Conservation (phyloP, 2,888 invertebrate genomes). For the Halocaridina rubra region DNA sequence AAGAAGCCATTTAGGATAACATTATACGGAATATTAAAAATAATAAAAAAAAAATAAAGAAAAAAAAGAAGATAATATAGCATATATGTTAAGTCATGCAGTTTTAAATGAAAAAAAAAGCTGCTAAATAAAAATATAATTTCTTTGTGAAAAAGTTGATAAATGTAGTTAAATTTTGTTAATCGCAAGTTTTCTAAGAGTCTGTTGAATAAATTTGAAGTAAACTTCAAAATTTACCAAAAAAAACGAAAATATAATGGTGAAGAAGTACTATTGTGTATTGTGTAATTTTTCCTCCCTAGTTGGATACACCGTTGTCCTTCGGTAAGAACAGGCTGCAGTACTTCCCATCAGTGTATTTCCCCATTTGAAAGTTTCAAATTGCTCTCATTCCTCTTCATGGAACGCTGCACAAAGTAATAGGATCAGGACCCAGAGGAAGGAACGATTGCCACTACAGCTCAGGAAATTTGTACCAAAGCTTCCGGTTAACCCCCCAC, state of each 20-base stretch:
- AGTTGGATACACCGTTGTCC: neutral
- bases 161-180: too few species aligned
- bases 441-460: neutral
- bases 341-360: too few species aligned
- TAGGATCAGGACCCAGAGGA: neutral
- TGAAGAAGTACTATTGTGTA: too few species aligned
- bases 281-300: too few species aligned
- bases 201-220: too few species aligned
- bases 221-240: too few species aligned
- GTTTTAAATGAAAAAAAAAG: neutral
- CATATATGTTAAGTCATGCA: neutral
- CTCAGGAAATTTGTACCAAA: neutral
- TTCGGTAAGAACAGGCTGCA: neutral
- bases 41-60: neutral
- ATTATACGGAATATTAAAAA: neutral
- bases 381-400: neutral
- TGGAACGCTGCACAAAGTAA: neutral
- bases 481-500: too few species aligned
- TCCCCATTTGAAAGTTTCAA: neutral
- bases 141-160: too few species aligned
- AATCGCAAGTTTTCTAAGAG: too few species aligned
- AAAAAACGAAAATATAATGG: neutral
- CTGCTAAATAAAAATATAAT: neutral
- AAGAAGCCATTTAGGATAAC: neutral
- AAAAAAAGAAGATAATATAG: neutral